Base-by-base conservation (phyloP, 2,113 vertebrate species). In the Choloepus hoffmanni region DNA sequence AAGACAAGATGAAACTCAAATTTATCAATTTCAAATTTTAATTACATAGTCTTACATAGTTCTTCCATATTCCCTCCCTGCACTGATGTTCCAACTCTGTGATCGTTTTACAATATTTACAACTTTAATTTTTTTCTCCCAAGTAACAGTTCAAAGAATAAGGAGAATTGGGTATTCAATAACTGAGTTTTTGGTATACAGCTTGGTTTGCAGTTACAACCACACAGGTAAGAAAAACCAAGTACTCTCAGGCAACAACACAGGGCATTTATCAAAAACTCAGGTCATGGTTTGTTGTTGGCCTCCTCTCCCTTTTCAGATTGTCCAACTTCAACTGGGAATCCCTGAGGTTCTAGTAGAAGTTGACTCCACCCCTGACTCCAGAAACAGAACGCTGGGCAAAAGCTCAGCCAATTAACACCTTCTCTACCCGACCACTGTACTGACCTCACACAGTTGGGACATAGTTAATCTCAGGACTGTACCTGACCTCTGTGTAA, bases 1-100 rank as follows among this genome's bases (percentile, higher is more conserved):
- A 11, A 67, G 85, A 65, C 12, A 77, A 79, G 87, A 95, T 28
- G 33, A 86, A 96, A 94, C 58, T 77, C 91, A 95, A 77, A 86
- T 4, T 62, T 40, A 91, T 21, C 82, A 74, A 60, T 89, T 89
- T 65, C 48, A 53, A 58, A 89, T 23, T 36, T 30, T 89, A 82
- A 79, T 58, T 72, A n/a, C 40, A 76, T 18, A 28, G 48, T 77
- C 13, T 40, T n/a, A 24, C 33, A 23, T 3, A 55, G 24, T 48
- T n/a, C 43, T 33, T 92, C 74, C 12, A 30, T 68, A 30, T 48
- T 85, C n/a, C 10, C 68, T 90, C 72, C 53, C 28, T 23, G 26
- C 23, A 60, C 0, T 55, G 12, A 88, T 60, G 7, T 19, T 83
- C 23, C 63, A 73, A 95, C 9, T 85, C 19, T 45, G 12, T 18